Base-by-base conservation (phyloP, 2,888 invertebrate species). In the Aleiodes leptofemur region DNA sequence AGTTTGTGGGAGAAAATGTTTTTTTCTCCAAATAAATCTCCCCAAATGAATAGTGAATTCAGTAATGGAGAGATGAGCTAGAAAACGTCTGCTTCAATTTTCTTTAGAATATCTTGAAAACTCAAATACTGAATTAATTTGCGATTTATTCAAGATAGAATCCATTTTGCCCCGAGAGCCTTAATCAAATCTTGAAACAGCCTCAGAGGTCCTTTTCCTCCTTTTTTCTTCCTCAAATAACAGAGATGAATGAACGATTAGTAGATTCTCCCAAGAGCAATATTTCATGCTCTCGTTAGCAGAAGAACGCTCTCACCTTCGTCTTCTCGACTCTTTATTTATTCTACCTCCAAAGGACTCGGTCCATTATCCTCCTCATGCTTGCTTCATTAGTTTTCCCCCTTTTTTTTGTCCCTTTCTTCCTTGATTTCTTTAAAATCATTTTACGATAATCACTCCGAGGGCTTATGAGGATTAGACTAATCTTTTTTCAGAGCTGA, bases 281-380 rank as follows among this genome's bases (percentile, higher is more conserved):
- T 79, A 78, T 77, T 69, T 80, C 77, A 78, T 50, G 68, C 34
- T 69, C 75, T 80, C 78, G 77, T 80, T 79, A 80, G 78, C 51
- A 43, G 38, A 74, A 73, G 76, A 70, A 66, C 56, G 51, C 66
- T 61, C 66, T 61, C 73, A 59, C 68, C 73, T 72, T 68, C 69
- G 14, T n/a, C n/a, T 73, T 55, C 43, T 56, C 31, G 64, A 55
- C 66, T 55, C 29, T 56, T 29, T 50, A 43, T 64, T 64, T 64
- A 38, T 38, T 16, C 43, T 14, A 38, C 43, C 43, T 13, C 29
- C 38, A 38, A 61, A 61, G 9, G n/a, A 43, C 43, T 64, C 34
- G 59, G 43, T 64, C 34, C 16, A 64, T 64, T 64, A 64, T 48
- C 64, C 43, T 31, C 34, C 48, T 43, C 8, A 59, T 43, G 43